These are phyloP conservation scores for Eolophus roseicapilla DNA, from an alignment of 2,113 vertebrate genomes.

Conservation along the genomic window DNA sequence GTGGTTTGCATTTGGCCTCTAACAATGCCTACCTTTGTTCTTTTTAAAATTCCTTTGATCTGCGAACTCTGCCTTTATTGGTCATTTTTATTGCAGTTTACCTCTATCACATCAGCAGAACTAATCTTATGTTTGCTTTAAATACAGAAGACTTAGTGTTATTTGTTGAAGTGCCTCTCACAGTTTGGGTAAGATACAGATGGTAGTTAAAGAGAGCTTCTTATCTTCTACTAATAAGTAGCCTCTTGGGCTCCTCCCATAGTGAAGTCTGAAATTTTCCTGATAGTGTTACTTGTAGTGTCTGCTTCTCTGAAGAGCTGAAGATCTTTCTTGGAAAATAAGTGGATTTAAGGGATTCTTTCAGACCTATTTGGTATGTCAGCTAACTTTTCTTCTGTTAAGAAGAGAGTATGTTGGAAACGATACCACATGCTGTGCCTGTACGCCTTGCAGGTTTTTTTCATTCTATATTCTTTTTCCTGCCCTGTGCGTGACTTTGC, in stretches of 20 bases:
- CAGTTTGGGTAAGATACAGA: neutral
- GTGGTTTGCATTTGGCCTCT: neutral
- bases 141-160: neutral
- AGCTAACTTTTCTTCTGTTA: neutral
- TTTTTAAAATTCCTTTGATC: neutral
- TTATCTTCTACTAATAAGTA: neutral
- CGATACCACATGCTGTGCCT: neutral
- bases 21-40: neutral
- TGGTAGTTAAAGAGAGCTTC: neutral
- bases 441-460: accelerated
- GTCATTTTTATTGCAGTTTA: neutral
- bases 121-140: neutral
- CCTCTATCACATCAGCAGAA: neutral
- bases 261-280: neutral
- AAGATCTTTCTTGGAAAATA: neutral
- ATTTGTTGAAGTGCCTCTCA: neutral
- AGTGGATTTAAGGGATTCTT: neutral
- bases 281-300: neutral
- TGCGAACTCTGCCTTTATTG: neutral
- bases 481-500: neutral
- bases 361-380: neutral
- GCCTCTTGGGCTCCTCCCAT: neutral
- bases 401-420: neutral
- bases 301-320: neutral
- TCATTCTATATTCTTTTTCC: neutral